Conservation (phyloP, 2,888 invertebrate species). For the Zonitis immaculata region DNA sequence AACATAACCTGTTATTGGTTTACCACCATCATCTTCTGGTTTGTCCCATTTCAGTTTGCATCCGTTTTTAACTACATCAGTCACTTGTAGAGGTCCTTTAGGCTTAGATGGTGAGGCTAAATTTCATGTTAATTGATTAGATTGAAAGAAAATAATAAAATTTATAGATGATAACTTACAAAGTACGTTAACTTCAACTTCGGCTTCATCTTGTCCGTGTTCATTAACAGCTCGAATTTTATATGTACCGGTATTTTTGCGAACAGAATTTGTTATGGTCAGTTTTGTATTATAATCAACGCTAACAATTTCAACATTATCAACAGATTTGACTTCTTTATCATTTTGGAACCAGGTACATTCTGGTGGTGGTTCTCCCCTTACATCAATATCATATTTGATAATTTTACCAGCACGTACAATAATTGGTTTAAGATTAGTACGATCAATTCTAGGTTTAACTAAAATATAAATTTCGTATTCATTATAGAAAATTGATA, state of each 20-base stretch:
- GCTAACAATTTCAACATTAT: slow-evolving; percentile 72
- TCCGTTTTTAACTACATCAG: slow-evolving; percentile 83
- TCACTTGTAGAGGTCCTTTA: slow-evolving; percentile 82
- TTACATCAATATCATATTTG: slow-evolving; percentile 88
- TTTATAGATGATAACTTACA: slow-evolving; percentile 48
- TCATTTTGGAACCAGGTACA: slow-evolving; percentile 86
- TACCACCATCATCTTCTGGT: slow-evolving; percentile 93
- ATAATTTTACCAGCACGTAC: slow-evolving; percentile 89
- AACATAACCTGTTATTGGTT: slow-evolving; percentile 86
- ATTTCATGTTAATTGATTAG: background rate
- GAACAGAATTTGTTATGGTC: slow-evolving; percentile 68
- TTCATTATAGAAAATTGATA: background rate
- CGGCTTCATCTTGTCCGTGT: slow-evolving; percentile 88
- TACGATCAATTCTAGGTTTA: slow-evolving; percentile 95
- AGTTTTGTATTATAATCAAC: slow-evolving; percentile 88
- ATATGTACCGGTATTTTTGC: slow-evolving; percentile 87
- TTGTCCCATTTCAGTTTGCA: slow-evolving; percentile 91
- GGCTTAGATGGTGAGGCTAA: slow-evolving; percentile 77
- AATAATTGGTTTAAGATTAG: slow-evolving; percentile 83
- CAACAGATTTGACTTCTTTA: slow-evolving; percentile 67
- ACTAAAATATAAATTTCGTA: slow-evolving; percentile 54
- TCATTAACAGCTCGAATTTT: slow-evolving; percentile 86
- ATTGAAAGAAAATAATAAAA: background rate
- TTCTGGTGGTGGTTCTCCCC: slow-evolving; percentile 93
- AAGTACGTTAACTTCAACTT: slow-evolving; percentile 88